These are phyloP conservation scores for Sepiola atlantica DNA, from an alignment of 2,888 invertebrate species.

Conservation along the genomic window DNA sequence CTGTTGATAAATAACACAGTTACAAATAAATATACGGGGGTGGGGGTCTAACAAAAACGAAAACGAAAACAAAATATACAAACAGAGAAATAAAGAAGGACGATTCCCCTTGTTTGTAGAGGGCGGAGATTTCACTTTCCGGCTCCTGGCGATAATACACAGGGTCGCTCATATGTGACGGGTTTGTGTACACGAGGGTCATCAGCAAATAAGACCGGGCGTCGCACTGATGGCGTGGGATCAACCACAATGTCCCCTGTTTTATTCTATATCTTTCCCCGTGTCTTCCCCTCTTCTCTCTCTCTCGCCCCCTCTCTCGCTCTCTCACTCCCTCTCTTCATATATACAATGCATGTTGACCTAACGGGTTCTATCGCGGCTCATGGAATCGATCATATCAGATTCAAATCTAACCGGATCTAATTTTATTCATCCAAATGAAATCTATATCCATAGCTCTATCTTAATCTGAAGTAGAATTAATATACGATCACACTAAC, in stretches of 20 bases:
- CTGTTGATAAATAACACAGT: not conserved
- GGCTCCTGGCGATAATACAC: not conserved
- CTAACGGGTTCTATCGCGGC: too few species aligned
- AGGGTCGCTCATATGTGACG: not conserved
- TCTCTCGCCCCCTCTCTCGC: not conserved
- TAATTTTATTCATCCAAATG: too few species aligned
- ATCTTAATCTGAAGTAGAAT: too few species aligned
- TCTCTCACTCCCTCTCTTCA: not conserved
- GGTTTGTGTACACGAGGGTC: not conserved
- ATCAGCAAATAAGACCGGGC: not conserved
- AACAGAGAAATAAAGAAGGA: not conserved
- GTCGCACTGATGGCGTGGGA: not conserved
- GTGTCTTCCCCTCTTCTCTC: not conserved
- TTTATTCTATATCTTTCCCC: too few species aligned
- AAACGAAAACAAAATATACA: not conserved
- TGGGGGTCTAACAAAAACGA: not conserved
- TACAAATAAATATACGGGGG: not conserved
- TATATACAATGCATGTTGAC: not conserved
- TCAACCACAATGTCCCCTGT: not conserved
- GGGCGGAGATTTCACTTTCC: conserved; percentile 2
- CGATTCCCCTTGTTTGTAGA: not conserved
- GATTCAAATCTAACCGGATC: too few species aligned
- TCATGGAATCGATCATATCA: too few species aligned
- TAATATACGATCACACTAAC: too few species aligned
- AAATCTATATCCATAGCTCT: too few species aligned